phyloP scores from a whole-genome alignment of 2,888 invertebrate genomes.

The Bombyx huttoni region DNA sequence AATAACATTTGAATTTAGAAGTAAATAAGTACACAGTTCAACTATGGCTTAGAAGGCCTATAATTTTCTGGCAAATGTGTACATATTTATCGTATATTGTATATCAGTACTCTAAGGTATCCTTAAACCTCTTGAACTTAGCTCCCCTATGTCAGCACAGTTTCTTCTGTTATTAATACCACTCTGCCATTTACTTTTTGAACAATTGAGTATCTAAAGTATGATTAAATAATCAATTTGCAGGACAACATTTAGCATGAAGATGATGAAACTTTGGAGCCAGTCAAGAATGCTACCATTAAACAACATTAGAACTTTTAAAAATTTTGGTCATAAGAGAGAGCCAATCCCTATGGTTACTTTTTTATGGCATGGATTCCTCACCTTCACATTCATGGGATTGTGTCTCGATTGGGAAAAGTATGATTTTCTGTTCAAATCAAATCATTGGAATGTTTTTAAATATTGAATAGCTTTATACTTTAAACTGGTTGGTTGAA shows the following conservation, averaged over 20 bases:
- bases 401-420: slow-evolving; percentile 44
- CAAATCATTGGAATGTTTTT: background rate
- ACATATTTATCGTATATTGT: too few relatives aligned
- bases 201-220: background rate
- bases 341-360: slow-evolving; percentile 39
- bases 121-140: too few relatives aligned
- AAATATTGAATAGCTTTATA: too few relatives aligned
- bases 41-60: too few relatives aligned
- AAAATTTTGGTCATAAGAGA: slow-evolving; percentile 61
- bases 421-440: slow-evolving; percentile 17
- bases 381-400: slow-evolving; percentile 52
- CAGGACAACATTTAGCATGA: background rate
- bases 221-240: background rate
- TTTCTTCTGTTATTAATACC: too few relatives aligned
- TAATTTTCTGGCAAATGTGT: too few relatives aligned
- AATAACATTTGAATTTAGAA: background rate
- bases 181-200: too few relatives aligned
- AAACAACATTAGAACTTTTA: slow-evolving; percentile 27
- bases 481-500: too few relatives aligned
- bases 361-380: slow-evolving; percentile 52
- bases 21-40: too few relatives aligned
- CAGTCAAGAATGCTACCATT: background rate
- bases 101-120: too few relatives aligned
- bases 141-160: too few relatives aligned
- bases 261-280: background rate